Conservation (phyloP, 2,797 vertebrate species). For the Enteromius argenteus region DNA sequence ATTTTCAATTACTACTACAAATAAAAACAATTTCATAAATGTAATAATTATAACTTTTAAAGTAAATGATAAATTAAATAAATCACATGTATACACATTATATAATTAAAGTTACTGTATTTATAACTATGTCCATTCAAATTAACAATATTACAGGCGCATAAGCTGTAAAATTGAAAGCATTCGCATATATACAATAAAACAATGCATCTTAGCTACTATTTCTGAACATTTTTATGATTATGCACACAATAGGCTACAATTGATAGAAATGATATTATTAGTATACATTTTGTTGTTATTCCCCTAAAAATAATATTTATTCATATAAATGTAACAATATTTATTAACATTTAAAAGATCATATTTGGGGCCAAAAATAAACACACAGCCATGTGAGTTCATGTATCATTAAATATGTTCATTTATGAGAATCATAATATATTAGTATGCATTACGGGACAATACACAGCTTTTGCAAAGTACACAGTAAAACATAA, state of each 20-base stretch:
- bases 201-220: neutral
- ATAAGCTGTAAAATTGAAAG: neutral
- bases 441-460: slow-evolving; percentile 99
- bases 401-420: slow-evolving; percentile 99
- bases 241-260: neutral
- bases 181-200: neutral
- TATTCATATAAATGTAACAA: neutral
- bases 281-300: neutral
- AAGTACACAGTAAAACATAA: slow-evolving; percentile 91
- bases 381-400: slow-evolving; percentile 82
- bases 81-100: neutral
- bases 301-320: too few species aligned
- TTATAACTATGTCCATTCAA: neutral
- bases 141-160: neutral
- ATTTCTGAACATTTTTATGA: neutral
- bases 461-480: slow-evolving; percentile 88
- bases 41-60: neutral
- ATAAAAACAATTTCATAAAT: slow-evolving; percentile 62
- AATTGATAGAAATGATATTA: neutral
- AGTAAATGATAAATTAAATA: neutral
- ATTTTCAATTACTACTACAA: neutral
- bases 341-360: neutral
- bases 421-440: slow-evolving; percentile 99
- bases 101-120: neutral
- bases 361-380: slow-evolving; percentile 62